Evolutionary conservation across 2,113 vertebrate genomes (phyloP).

Genomic region (Rhineura floridana): DNA sequence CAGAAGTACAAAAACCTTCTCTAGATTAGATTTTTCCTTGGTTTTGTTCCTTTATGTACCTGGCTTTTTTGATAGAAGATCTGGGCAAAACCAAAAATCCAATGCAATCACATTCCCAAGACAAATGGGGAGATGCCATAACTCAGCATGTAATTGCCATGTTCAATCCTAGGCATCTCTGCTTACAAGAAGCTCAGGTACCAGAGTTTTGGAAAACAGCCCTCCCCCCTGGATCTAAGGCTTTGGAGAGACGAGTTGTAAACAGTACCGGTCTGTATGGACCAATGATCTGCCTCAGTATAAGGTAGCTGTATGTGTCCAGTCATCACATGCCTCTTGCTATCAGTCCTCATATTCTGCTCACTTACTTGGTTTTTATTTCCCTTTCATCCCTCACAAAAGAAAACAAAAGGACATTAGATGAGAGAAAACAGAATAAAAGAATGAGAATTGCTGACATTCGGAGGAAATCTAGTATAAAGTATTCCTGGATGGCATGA

Average conservation of each 20-base stretch:
- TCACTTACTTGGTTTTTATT: not conserved
- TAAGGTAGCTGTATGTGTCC: not conserved
- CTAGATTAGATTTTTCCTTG: no score
- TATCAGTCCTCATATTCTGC: not conserved
- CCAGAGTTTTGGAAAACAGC: not conserved
- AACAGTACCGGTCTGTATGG: not conserved
- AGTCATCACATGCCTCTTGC: not conserved
- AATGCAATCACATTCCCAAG: not conserved
- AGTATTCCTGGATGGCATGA: conserved; percentile 13
- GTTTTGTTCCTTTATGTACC: no score
- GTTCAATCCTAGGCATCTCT: not conserved
- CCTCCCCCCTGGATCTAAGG: not conserved
- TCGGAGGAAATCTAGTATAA: conserved; percentile 34
- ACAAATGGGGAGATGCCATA: not conserved
- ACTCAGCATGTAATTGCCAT: not conserved
- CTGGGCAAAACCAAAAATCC: not conserved
- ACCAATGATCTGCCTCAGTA: not conserved
- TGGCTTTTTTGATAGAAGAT: no score
- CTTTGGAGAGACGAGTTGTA: not conserved
- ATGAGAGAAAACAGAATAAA: not conserved
- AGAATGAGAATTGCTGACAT: conserved; percentile 37
- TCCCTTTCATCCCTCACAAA: fast-evolving
- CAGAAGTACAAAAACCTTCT: no score
- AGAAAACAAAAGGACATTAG: not conserved
- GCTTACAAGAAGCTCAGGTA: not conserved